A percentile compares a stretch with the other conserved stretches of the same genome.
These are phyloP conservation scores for Drosophila rhopaloa DNA, from an alignment of 1,140 invertebrate genomes.

Conservation along the genomic window DNA sequence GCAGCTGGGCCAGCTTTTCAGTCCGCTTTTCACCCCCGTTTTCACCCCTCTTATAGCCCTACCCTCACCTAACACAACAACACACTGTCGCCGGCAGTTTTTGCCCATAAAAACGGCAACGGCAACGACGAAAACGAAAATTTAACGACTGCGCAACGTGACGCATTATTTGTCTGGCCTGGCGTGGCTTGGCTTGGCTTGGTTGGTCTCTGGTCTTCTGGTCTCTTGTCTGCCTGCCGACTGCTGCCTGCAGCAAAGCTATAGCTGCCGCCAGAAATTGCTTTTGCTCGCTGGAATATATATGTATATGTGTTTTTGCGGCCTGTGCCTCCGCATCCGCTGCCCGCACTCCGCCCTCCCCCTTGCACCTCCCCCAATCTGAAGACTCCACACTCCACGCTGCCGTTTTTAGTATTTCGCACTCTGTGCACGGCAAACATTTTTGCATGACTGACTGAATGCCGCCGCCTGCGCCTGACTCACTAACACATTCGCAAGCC, in stretches of 20 bases:
- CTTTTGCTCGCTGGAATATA: slow-evolving; percentile 70
- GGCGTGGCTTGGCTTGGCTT: slow-evolving; percentile 29
- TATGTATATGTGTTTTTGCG: slow-evolving; percentile 21
- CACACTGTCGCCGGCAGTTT: slow-evolving; percentile 60
- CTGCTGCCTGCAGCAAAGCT: slow-evolving; percentile 47
- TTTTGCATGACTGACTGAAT: slow-evolving; percentile 82
- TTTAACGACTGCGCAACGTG: slow-evolving; percentile 82
- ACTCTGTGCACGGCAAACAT: slow-evolving; percentile 78
- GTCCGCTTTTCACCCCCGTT: slow-evolving; percentile 6
- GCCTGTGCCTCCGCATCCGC: slow-evolving; percentile 43
- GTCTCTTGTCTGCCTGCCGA: slow-evolving; percentile 40
- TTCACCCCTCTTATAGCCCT: slow-evolving; percentile 3
- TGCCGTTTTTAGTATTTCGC: slow-evolving; percentile 81
- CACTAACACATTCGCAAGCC: slow-evolving; percentile 50
- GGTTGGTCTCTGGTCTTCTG: slow-evolving; percentile 11
- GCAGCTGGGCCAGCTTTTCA: slow-evolving; percentile 59
- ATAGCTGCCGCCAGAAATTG: slow-evolving; percentile 76
- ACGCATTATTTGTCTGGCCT: slow-evolving; percentile 80
- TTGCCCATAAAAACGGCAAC: slow-evolving; percentile 77
- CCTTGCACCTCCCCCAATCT: slow-evolving; percentile 9
- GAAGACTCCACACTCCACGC: slow-evolving; percentile 48
- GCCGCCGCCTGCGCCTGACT: slow-evolving; percentile 70
- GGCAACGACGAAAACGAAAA: slow-evolving; percentile 76
- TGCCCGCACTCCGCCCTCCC: neutral
- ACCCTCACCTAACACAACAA: slow-evolving; percentile 32